These are phyloP conservation scores for Bovichtus variegatus DNA, from an alignment of 2,797 vertebrate species.

Conservation along the genomic window DNA sequence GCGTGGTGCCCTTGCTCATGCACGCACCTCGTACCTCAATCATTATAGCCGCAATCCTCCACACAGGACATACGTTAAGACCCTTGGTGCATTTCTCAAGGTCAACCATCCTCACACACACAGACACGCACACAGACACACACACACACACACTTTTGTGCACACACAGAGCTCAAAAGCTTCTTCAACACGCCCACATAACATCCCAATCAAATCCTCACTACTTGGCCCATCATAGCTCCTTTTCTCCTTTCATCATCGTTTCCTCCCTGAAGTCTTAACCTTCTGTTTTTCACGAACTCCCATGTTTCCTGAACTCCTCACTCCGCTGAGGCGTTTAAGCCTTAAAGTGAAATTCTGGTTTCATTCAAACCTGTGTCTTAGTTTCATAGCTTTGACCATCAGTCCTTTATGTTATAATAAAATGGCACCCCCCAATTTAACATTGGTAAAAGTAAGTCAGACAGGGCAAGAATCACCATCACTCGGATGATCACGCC, in stretches of 20 bases:
- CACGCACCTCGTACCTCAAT: slow-evolving; percentile 46
- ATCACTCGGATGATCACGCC: not conserved
- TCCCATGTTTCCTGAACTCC: slow-evolving; percentile 12
- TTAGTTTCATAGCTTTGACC: not conserved
- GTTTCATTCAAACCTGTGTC: not conserved
- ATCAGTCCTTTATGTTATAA: not conserved
- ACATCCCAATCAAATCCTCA: slow-evolving; percentile 64
- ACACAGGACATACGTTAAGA: slow-evolving; percentile 55
- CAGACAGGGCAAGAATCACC: not conserved
- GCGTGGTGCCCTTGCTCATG: slow-evolving; percentile 45
- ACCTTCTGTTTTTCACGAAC: slow-evolving; percentile 14
- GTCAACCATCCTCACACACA: slow-evolving; percentile 51
- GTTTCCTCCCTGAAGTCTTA: slow-evolving; percentile 14
- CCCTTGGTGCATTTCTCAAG: slow-evolving; percentile 67
- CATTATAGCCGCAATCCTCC: slow-evolving; percentile 49
- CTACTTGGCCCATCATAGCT: slow-evolving; percentile 17
- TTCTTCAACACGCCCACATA: slow-evolving; percentile 49
- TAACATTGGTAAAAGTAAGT: not conserved
- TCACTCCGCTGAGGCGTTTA: slow-evolving; percentile 9
- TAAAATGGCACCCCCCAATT: not conserved
- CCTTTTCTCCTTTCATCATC: slow-evolving; percentile 30
- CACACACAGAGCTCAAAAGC: slow-evolving; percentile 50
- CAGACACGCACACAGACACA: slow-evolving; percentile 22
- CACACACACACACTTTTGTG: slow-evolving; percentile 1
- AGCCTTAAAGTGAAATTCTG: not conserved